Evolutionary conservation across 2,113 vertebrate species (phyloP), one percentile per base, ranked within the genome.

Genomic region (Osmerus eperlanus): DNA sequence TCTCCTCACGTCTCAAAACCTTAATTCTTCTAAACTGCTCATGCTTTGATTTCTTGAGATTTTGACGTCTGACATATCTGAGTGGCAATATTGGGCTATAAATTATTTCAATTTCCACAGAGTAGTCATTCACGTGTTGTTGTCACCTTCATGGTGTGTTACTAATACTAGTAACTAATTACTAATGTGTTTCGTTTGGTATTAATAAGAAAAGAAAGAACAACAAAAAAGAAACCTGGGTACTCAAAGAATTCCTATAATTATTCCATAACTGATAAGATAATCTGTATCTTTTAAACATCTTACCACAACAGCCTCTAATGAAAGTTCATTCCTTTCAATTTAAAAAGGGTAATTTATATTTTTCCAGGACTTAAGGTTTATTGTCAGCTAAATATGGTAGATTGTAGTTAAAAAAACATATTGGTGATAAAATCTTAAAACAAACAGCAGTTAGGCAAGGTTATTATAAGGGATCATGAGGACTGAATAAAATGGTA

Each of bases 341-440:
- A 80, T 89, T 81, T 86, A 79, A 81, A 75, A 11, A 11, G 69
- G 65, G 67, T 85, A 78, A 83, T 71, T 87, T 63, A 58, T 70
- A 83, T 86, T 79, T 76, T 83, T 89, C 84, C 78, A 81, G 76
- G 79, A 81, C 56, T 91, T 79, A 69, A 67, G 70, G 25, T 64
- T 47, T 1, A 64, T 23, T 89, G 82, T 89, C 91, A 88, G 80
- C 83, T 91, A 92, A 89, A 84, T 83, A 84, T 83, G 78, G 84
- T 77, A 69, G 54, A 84, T 68, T 65, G 86, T 73, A 76, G 72
- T 70, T 80, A 78, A 87, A 91, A 85, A 89, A 47, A 9, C 9
- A 91, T 88, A 87, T 86, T 84, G 72, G 86, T 85, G 87, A 91
- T 88, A 92, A 88, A 90, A 90, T 88, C 81, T 18, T 81, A 91